Evolutionary conservation across 2,113 vertebrate genomes (phyloP), one percentile per base, ranked within the genome.

Genomic region (Tetrax tetrax): DNA sequence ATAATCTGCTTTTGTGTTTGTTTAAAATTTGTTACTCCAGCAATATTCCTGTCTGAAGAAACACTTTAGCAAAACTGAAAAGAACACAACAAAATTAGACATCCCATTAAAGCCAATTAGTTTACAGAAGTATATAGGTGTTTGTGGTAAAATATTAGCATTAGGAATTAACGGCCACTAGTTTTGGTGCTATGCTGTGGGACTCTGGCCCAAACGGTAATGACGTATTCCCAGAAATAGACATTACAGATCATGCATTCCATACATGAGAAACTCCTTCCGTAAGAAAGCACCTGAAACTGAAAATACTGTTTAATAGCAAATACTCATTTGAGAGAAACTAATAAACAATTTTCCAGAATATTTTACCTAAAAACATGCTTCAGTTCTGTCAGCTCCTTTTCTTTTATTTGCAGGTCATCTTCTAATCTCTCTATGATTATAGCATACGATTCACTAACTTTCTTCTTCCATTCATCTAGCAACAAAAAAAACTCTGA

Each of bases 381-480:
- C 60, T 98, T 98, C 76, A 99, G 96, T 50, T 99, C 99, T 15
- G 61, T 79, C 35, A 98, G 92, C 93, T 99, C 99, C 22, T 98
- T 98, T 29, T 99, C 99, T 97, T 98, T 98, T 75, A 99, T 97
- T 48, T 96, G 98, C 79, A 99, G 97, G 90, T 99, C 99, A n/a
- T 99, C 99, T 81, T 99, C 98, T 95, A 99, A 50, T 72, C 97
- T 98, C 85, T 99, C 99, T 3, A 98, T 93, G 90, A 99, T 98
- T 37, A 98, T 97, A 60, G 98, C 93, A 35, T 99, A 99, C 4
- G 99, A 99, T 97, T 99, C 99, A 25, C 98, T 98, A 70, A 99
- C 99, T 90, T 99, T 99, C 98, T 99, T 99, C 98, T 99, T 99
- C 99, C 99, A 99, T 87, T 99, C 99, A 97, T 99, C 99, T 99